Base-by-base conservation (phyloP, 2,888 invertebrate genomes). In the Actias luna region DNA sequence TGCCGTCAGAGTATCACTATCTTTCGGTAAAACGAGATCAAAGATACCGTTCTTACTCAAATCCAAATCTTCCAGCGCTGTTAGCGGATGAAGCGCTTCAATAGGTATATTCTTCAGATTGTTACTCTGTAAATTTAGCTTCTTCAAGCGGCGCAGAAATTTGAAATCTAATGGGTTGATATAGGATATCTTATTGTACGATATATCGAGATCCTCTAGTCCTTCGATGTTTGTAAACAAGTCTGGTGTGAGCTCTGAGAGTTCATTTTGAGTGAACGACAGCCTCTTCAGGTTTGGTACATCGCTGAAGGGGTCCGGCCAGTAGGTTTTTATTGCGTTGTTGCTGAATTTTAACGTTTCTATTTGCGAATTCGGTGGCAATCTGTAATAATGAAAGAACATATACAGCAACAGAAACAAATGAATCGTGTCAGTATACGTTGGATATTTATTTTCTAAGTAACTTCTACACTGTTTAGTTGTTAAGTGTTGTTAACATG, bases 171-270 rank as follows among this genome's bases (percentile, higher is more conserved):
- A 67, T 0, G 79, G 71, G 65, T 88, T 87, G 52, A 94, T 82
- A 3, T 84, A 83, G 10, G 83, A 67, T 5, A 94, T 73, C 59
- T 85, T 85, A 74, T 94, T 94, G 68, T 88, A 84, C 0, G 94
- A 94, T 0, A 94, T 71, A 72, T 94, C 93, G n/a, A 94, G 68
- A 36, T 85, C 90, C 78, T 89, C 87, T 12, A 94, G 70, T 0
- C 69, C 65, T 5, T 81, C 78, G 27, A 93, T 80, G 8, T 89
- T 91, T 0, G 89, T 88, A 69, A 94, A 90, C 0, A 93, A 77
- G 67, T 93, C 93, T 0, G 85, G 84, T 0, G 93, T 90, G 68
- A 94, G 77, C 39, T 83, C 82, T 0, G 78, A 75, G 5, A 94
- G 82, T 25, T 92, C 86, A 69, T 94, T 94, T 65, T 91, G 89